Percentiles rank a stretch among this genome's conserved stretches.
Evolutionary conservation across 1,140 invertebrate genomes (phyloP).

Genomic region (Bombyx mandarina): DNA sequence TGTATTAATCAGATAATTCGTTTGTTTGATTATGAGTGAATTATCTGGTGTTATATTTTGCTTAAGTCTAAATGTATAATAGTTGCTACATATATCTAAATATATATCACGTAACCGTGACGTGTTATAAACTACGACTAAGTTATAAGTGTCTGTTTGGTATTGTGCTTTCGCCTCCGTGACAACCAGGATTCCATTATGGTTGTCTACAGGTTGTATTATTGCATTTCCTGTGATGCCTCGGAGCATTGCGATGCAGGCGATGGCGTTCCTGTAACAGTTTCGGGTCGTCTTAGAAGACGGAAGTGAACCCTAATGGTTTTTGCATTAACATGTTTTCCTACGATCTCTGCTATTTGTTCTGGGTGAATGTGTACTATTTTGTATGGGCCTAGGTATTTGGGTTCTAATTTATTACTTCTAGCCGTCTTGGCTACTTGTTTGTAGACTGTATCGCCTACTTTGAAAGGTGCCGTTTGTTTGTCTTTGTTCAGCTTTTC

Average conservation of each 20-base stretch:
- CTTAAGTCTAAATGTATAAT: not conserved
- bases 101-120: conserved; percentile 14
- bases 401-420: conserved; percentile 22
- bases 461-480: not conserved
- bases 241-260: conserved; percentile 14
- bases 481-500: not conserved
- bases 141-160: conserved; percentile 15
- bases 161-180: conserved; percentile 17
- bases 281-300: conserved; percentile 8
- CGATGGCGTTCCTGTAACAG: not conserved
- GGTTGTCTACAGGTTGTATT: conserved; percentile 21
- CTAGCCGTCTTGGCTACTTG: conserved; percentile 24
- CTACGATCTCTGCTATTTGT: conserved; percentile 1
- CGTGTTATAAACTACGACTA: conserved; percentile 17
- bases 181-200: conserved; percentile 18
- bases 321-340: conserved; percentile 19
- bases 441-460: conserved; percentile 14
- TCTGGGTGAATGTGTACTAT: conserved; percentile 1
- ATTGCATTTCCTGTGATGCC: conserved; percentile 15
- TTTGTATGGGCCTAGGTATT: conserved; percentile 2
- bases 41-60: not conserved
- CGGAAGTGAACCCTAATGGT: conserved; percentile 23
- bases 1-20: conserved; percentile 16
- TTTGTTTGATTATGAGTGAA: not conserved
- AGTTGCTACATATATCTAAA: conserved; percentile 10